phyloP scores from a whole-genome alignment of 1,140 invertebrate genomes.

The Saccostrea echinata region DNA sequence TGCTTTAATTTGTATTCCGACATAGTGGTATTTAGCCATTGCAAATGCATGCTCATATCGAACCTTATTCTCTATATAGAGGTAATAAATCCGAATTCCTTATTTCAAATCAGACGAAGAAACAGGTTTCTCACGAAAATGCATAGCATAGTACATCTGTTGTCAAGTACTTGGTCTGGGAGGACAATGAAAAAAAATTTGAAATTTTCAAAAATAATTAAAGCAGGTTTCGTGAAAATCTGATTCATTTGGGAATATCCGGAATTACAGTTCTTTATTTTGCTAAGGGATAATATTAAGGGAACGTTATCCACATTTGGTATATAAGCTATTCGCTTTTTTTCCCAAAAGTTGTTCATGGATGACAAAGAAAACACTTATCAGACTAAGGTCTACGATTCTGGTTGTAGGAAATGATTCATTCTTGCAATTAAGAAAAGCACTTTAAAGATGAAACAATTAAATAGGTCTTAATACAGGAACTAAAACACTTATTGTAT shows the following conservation, averaged over 20 bases:
- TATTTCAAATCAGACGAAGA: no score
- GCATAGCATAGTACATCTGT: no score
- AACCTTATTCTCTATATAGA: no score
- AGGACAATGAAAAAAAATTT: not conserved
- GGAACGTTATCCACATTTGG: no score
- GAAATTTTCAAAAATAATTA: not conserved
- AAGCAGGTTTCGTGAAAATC: not conserved
- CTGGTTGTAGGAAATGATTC: not conserved
- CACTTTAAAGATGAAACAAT: not conserved
- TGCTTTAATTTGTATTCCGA: not conserved
- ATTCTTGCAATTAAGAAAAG: not conserved
- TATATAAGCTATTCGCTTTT: no score
- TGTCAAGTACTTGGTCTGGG: not conserved
- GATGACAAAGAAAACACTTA: not conserved
- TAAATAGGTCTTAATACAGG: not conserved
- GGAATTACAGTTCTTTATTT: not conserved
- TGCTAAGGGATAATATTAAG: not conserved
- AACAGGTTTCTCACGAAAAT: no score
- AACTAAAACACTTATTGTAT: not conserved
- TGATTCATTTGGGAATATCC: not conserved
- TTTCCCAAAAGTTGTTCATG: not conserved
- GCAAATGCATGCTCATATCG: no score
- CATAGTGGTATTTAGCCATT: not conserved
- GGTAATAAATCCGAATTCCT: no score
- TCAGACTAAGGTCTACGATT: not conserved